Conservation (phyloP, 2,888 invertebrate species). For the Incurvaria masculella region DNA sequence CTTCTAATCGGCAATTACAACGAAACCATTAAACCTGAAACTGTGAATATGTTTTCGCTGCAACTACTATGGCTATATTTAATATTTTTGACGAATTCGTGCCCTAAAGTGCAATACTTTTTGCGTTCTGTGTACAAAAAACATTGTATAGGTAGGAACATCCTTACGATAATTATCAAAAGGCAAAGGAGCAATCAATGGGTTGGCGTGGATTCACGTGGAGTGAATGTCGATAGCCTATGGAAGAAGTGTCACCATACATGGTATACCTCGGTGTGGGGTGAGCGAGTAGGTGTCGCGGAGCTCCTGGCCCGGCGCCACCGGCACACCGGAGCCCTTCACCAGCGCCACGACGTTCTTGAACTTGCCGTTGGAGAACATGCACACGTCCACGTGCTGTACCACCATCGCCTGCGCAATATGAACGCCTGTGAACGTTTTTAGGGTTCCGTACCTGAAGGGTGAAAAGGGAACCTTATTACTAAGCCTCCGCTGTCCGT, state of each 20-base stretch:
- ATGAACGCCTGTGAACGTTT: too few species aligned
- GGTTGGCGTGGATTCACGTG: background rate
- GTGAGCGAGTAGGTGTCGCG: slow-evolving; percentile 63
- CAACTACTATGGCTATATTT: too few species aligned
- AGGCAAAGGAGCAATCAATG: background rate
- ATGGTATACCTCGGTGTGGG: slow-evolving; percentile 63
- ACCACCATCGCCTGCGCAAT: slow-evolving; percentile 73
- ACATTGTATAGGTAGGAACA: too few species aligned
- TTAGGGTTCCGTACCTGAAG: too few species aligned
- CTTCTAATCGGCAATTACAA: too few species aligned
- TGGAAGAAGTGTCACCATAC: slow-evolving; percentile 1
- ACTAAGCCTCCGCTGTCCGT: too few species aligned
- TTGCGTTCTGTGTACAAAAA: too few species aligned
- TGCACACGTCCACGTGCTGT: slow-evolving; percentile 90
- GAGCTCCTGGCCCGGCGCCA: slow-evolving; percentile 62
- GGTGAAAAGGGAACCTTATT: too few species aligned
- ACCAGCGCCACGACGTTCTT: slow-evolving; percentile 83
- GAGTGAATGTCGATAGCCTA: background rate
- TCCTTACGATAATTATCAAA: background rate
- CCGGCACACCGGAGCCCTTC: slow-evolving; percentile 57
- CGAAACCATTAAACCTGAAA: too few species aligned
- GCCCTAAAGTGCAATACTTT: too few species aligned
- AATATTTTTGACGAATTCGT: too few species aligned
- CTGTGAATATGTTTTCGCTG: too few species aligned
- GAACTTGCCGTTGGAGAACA: slow-evolving; percentile 94